phyloP scores from a whole-genome alignment of 2,797 vertebrate species.

The Takifugu rubripes region DNA sequence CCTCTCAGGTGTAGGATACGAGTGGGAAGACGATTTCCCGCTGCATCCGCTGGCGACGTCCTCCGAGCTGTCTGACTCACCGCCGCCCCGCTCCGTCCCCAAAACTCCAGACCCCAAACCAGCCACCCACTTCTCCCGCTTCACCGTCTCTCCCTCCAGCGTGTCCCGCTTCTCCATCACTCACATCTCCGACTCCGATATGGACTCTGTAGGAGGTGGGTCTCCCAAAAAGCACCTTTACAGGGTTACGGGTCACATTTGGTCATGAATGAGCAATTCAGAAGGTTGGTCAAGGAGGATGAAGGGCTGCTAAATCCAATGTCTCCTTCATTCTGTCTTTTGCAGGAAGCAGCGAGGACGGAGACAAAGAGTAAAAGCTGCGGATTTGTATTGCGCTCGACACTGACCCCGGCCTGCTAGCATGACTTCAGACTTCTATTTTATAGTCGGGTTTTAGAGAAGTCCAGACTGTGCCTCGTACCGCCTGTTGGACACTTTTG shows the following conservation, averaged over 20 bases:
- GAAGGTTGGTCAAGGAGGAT: too few relatives aligned
- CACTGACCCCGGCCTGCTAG: conserved; percentile 21
- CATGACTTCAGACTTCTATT: conserved; percentile 45
- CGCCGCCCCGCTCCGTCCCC: conserved; percentile 34
- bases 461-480: conserved; percentile 71
- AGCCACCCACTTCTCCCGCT: conserved; percentile 79
- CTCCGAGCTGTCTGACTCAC: conserved; percentile 56
- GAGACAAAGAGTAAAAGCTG: conserved; percentile 72
- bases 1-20: conserved; percentile 75
- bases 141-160: conserved; percentile 86
- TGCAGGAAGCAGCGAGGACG: conserved; percentile 81
- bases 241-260: too few relatives aligned
- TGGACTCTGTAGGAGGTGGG: conserved; percentile 83
- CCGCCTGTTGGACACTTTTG: conserved; percentile 52
- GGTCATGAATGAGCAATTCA: too few relatives aligned
- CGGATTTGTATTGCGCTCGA: conserved; percentile 40
- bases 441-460: conserved; percentile 56
- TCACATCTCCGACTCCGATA: conserved; percentile 87
- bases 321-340: conserved; percentile 7
- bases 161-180: conserved; percentile 95
- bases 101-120: conserved; percentile 63
- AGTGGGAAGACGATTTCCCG: conserved; percentile 86
- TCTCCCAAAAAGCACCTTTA: not conserved
- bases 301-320: not conserved
- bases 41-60: conserved; percentile 78